A percentile compares a stretch with the other conserved stretches of the same genome.
Conservation (phyloP, 2,797 vertebrate species). For the Crax fasciolata region DNA sequence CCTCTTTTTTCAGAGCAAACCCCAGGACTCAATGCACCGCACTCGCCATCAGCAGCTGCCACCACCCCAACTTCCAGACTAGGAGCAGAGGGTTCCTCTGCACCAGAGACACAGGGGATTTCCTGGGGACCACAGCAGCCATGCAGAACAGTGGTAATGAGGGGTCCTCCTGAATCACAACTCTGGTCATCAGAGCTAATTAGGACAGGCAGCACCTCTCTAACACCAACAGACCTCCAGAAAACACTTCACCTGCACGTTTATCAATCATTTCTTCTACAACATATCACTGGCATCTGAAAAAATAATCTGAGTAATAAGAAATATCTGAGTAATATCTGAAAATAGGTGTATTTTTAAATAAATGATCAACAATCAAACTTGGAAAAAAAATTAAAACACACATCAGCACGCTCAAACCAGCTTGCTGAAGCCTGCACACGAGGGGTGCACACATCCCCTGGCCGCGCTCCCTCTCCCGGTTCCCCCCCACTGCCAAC, state of each 20-base stretch:
- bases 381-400: neutral
- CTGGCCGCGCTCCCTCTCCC: fast-evolving
- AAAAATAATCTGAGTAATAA: neutral
- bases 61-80: neutral
- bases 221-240: neutral
- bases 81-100: too few relatives aligned
- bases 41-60: neutral
- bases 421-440: neutral
- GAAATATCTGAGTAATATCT: neutral
- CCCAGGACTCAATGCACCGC: neutral
- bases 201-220: neutral
- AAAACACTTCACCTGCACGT: neutral
- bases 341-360: neutral
- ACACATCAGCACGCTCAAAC: neutral
- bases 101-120: neutral
- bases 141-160: neutral
- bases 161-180: neutral
- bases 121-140: neutral
- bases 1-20: neutral
- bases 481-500: fast-evolving
- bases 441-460: fast-evolving
- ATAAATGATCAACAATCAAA: neutral
- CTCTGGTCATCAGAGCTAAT: neutral
- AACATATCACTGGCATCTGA: neutral
- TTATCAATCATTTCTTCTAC: neutral